Evolutionary conservation across 2,113 vertebrate species (phyloP), one percentile per base, ranked within the genome.

Genomic region (Shinisaurus crocodilurus): DNA sequence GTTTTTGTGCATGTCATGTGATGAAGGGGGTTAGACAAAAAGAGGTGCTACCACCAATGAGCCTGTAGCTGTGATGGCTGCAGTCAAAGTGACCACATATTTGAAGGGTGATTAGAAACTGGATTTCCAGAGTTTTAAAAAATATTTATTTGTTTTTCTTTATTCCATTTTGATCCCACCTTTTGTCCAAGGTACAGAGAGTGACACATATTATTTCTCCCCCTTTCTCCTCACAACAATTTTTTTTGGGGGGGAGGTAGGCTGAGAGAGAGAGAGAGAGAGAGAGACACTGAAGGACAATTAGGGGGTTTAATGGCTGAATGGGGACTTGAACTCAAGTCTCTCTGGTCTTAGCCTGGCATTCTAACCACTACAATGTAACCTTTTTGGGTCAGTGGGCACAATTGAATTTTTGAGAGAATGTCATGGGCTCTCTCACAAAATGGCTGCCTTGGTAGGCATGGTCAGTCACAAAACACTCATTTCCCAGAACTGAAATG

Each of bases 1-100:
- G 3, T 0, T 0, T 5, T 79, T 6, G 37, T 90, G 75, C 2
- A 5, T 60, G 2, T 23, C 48, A 60, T 10, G 16, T 57, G 1
- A 13, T 29, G 27, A 69, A 69, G 65, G 27, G 63, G 5, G 3
- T 29, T 29, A 34, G 69, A 16, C 60, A n/a, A 74, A 74, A 74
- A 18, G 18, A 4, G 16, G 34, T 37, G 65, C 25, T 29, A 5
- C 65, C 27, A 18, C 25, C 65, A 69, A 29, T 27, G n/a, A 74
- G n/a, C n/a, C n/a, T 18, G n/a, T 74, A 37, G n/a, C 34, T n/a
- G 0, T n/a, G n/a, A n/a, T 74, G 15, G 70, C 70, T 74, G 13
- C 34, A n/a, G 70, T 8, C 70, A 70, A 70, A 16, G 34, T 74
- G 37, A 74, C 15, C 13, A 74, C 37, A n/a, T 37, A 37, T 18